Evolutionary conservation across 2,113 vertebrate genomes (phyloP), one percentile per base, ranked within the genome.

Genomic region (Pituophis catenifer): DNA sequence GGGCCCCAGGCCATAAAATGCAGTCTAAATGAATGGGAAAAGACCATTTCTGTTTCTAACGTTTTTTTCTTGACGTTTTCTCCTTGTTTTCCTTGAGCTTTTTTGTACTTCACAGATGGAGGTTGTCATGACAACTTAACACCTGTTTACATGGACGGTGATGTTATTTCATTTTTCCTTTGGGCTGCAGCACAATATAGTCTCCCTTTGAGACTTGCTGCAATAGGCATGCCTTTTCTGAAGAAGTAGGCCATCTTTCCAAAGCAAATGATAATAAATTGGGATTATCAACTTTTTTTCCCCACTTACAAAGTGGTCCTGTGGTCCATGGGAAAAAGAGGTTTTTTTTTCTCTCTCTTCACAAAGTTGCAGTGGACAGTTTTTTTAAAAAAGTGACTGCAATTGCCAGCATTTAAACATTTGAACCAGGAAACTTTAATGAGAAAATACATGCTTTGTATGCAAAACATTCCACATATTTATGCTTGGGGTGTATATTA

Each of bases 91-190:
- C 59, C 90, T 44, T 75, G 88, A 93, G 87, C 6, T 92, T 65
- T 93, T 50, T 90, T 90, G 86, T 59, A 38, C 92, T 87, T 81
- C 75, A 95, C 81, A 89, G 95, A 91, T 59, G 59, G 89, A 26
- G 94, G 96, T 97, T 96, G 96, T 96, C 96, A 96, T 97, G 96
- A 94, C 97, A 97, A 95, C 96, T 85, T 8, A 91, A 94, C 5
- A 33, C 89, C 81, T 90, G 57, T 94, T 95, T 95, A 89, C 52
- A 93, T 21, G 54, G 89, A 26, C 91, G 89, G 91, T 93, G 58
- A 44, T 62, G 10, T 89, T 93, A 91, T 92, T 96, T 94, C 95
- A 95, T 23, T 95, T 94, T 90, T 62, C 21, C 89, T 96, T 94
- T 90, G 29, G 13, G 58, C 58, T 33, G 38, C 92, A 96, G 89